Percentiles rank a stretch among this genome's conserved stretches.
Conservation (phyloP, 2,113 vertebrate genomes). For the Petroica traversi region DNA sequence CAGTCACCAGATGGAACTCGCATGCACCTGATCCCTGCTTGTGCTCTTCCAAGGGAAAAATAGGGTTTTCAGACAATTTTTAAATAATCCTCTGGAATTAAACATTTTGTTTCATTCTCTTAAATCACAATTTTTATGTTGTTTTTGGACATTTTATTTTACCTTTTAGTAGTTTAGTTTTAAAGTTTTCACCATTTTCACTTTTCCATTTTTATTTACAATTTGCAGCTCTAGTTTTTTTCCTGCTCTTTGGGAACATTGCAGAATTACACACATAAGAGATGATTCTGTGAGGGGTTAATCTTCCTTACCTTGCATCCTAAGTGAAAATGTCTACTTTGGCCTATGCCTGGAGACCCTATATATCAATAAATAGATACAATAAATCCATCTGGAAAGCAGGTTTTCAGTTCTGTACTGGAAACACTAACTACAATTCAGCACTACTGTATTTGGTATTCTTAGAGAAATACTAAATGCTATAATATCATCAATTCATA, state of each 20-base stretch:
- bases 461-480: background rate
- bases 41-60: background rate
- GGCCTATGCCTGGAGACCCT: background rate
- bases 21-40: background rate
- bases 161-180: background rate
- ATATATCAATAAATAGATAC: background rate
- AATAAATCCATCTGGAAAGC: background rate
- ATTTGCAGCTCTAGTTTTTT: background rate
- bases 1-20: rapidly evolving
- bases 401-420: background rate
- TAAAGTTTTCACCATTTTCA: background rate
- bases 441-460: background rate
- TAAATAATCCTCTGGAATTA: background rate
- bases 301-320: background rate
- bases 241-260: background rate
- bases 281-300: background rate
- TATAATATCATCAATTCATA: too few species aligned
- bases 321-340: background rate
- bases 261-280: background rate
- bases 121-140: background rate
- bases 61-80: background rate
- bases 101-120: background rate
- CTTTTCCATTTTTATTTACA: background rate
- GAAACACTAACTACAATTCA: background rate
- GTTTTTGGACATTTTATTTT: background rate